Evolutionary conservation across 2,888 invertebrate genomes (phyloP), one percentile per base, ranked within the genome.

Genomic region (Polyploca ridens): DNA sequence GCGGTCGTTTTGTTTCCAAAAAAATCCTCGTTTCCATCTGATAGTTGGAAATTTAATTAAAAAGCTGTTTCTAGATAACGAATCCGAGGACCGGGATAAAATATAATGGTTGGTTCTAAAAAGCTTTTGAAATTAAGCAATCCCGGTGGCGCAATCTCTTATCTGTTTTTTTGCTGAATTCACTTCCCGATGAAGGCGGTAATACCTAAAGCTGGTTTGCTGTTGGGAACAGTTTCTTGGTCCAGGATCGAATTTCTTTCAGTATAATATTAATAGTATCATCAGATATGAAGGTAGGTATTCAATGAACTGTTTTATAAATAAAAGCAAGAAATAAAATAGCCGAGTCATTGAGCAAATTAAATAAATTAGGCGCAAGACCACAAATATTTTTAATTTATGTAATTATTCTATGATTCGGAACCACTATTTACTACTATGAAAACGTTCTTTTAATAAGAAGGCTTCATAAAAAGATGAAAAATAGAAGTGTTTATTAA

Each of bases 21-120:
- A 27, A 76, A 73, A 74, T 70, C 71, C 72, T 64, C 72, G 72
- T 75, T 76, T 71, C 76, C 79, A 84, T 87, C 85, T 82, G 86
- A 89, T 89, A 87, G 83, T 83, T 82, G 77, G 82, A 80, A 77
- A 77, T 82, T 87, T 87, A 89, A 88, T 88, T 87, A 87, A 87
- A 86, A 78, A 41, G 73, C 75, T 74, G 74, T 75, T 82, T 77
- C 67, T 70, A 83, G 88, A 89, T 89, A 88, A 83, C 79, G 71
- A 69, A 72, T 71, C 75, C 72, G 70, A 70, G 74, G 74, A 75
- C 76, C 67, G 70, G 75, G 71, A 64, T 61, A 70, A 74, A 82
- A 81, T 81, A 81, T 81, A 79, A 82, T 76, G 70, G 74, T 66
- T 33, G 65, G 73, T 70, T 72, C 80, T 78, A 78, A 81, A 83